Evolutionary conservation across 1,140 invertebrate genomes (phyloP).

Genomic region (Musca vetustissima): DNA sequence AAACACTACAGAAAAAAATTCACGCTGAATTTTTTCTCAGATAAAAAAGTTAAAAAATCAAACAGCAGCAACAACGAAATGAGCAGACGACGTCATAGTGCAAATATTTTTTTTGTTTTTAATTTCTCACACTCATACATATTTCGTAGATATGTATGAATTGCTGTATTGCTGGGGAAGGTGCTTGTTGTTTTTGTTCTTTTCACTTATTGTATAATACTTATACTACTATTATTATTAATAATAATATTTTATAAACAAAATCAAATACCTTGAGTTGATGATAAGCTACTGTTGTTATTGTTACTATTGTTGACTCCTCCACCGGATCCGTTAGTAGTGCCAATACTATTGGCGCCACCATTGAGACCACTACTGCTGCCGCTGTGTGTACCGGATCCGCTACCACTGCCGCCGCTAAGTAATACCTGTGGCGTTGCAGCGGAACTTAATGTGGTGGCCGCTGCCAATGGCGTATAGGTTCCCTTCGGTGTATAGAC

Average conservation of each 20-base stretch:
- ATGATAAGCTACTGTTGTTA: slow-evolving; percentile 30
- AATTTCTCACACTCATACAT: neutral
- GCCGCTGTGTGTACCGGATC: no score
- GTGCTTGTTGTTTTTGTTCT: no score
- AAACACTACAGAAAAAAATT: neutral
- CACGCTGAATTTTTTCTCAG: neutral
- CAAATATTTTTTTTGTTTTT: slow-evolving; percentile 1
- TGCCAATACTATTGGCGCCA: no score
- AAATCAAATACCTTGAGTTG: slow-evolving; percentile 47
- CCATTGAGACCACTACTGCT: no score
- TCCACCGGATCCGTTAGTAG: no score
- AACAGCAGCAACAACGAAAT: neutral
- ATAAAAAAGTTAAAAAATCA: neutral
- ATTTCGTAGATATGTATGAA: neutral
- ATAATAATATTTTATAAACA: slow-evolving; percentile 28
- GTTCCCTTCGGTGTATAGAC: slow-evolving; percentile 70
- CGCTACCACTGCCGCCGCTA: neutral
- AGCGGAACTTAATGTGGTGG: slow-evolving; percentile 50
- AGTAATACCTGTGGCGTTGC: slow-evolving; percentile 10
- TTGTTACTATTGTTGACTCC: slow-evolving; percentile 28
- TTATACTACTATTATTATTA: no score
- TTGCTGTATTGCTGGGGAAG: neutral
- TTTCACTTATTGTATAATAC: neutral
- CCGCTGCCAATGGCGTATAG: slow-evolving; percentile 48
- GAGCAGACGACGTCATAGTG: neutral